Evolutionary conservation across 2,113 vertebrate genomes (phyloP), one percentile per base, ranked within the genome.

Genomic region (Syngnathus scovelli): DNA sequence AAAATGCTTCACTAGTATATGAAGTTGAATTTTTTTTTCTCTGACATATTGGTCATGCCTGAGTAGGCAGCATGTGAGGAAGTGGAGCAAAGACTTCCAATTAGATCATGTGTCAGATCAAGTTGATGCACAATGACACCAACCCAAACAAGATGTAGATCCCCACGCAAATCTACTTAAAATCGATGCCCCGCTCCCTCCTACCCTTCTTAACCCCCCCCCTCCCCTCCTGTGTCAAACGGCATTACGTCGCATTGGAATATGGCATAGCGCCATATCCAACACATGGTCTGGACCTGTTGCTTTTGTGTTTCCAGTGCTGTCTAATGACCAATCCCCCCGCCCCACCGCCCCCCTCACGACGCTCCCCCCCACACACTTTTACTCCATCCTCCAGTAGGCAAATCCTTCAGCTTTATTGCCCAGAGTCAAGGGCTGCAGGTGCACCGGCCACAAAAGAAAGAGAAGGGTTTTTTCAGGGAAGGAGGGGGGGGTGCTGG

Each of bases 361-460:
- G 21, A 18, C 15, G 13, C 44, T 23, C 21, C 54, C 11, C 11
- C 52, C 5, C 60, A 11, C 6, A 11, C 60, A 61, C 74, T 74
- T 78, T 75, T 78, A 70, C 73, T 77, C 75, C 75, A 75, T 79
- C 80, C 84, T 84, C 80, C 85, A 85, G 85, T 65, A 71, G 83
- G 88, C 85, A 84, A 89, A 88, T 88, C 88, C 88, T 87, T 88
- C 84, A 87, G 87, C 85, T 89, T 86, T 87, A 89, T 86, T 88
- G 81, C 86, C 78, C 76, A 77, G 83, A 84, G 84, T 88, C 86
- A 89, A 90, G 89, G 81, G 78, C 82, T 88, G 89, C 87, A 90
- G 89, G 87, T 90, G 87, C 86, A 86, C 75, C 16, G 78, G 78
- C 85, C 80, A 89, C 86, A 90, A 88, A 87, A 75, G 87, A 69